These are phyloP conservation scores for Lasioglossum figueresi DNA, from an alignment of 2,888 invertebrate species.

Conservation along the genomic window DNA sequence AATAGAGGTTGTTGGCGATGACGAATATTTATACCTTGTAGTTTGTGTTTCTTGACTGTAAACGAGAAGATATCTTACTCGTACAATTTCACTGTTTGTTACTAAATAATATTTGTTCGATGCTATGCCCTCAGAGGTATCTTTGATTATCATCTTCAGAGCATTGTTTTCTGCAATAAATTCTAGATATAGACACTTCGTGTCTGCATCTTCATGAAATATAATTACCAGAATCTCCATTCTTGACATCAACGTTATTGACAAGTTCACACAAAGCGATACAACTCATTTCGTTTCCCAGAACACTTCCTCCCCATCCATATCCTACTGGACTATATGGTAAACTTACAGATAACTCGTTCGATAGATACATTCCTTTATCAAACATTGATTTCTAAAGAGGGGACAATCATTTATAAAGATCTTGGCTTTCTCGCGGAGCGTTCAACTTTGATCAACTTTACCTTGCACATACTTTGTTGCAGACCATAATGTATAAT, in stretches of 20 bases:
- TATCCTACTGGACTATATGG: conserved; percentile 90
- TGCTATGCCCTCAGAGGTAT: conserved; percentile 84
- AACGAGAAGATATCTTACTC: conserved; percentile 90
- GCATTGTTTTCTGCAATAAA: conserved; percentile 70
- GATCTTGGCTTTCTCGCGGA: neutral
- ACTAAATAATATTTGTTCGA: conserved; percentile 91
- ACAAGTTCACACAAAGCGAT: conserved; percentile 93
- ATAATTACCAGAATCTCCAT: conserved; percentile 77
- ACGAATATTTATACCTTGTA: conserved; percentile 63
- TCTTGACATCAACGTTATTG: conserved; percentile 87
- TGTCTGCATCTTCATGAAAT: neutral
- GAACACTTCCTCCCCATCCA: conserved; percentile 90
- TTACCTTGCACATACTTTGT: conserved; percentile 89
- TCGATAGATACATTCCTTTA: conserved; percentile 90
- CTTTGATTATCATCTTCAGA: conserved; percentile 73
- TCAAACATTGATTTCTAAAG: conserved; percentile 84
- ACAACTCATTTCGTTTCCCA: conserved; percentile 91
- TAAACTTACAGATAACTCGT: conserved; percentile 90
- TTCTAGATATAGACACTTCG: neutral
- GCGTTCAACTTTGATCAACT: neutral
- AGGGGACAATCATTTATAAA: conserved; percentile 11
- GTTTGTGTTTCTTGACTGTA: conserved; percentile 84
- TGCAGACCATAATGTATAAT: conserved; percentile 91
- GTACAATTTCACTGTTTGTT: conserved; percentile 90
- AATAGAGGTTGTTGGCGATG: neutral